These are phyloP conservation scores for Bubo bubo DNA, from an alignment of 2,113 vertebrate species.

Conservation along the genomic window DNA sequence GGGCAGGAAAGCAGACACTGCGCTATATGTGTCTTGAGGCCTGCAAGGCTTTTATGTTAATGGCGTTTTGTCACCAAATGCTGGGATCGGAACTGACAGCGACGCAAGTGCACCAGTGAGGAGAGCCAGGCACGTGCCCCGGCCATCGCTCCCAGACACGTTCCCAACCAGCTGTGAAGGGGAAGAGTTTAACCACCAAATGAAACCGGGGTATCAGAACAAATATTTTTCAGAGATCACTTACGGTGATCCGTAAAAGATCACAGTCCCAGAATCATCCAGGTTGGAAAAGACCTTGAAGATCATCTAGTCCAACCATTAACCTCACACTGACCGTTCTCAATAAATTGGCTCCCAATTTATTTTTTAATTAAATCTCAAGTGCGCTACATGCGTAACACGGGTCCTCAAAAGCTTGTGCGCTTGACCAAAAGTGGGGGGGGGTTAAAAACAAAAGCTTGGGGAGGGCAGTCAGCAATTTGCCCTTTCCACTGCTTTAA, in stretches of 20 bases:
- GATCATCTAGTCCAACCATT: too few species aligned
- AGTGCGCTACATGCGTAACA: not conserved
- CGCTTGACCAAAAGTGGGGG: not conserved
- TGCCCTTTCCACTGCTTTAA: not conserved
- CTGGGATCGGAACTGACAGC: not conserved
- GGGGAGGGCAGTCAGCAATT: not conserved
- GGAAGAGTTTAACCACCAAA: not conserved
- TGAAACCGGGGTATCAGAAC: rapidly evolving
- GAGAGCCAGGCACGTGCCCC: not conserved
- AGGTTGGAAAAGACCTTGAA: too few species aligned
- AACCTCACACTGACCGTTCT: too few species aligned
- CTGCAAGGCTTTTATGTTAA: not conserved
- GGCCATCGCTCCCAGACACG: not conserved
- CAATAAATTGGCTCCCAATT: not conserved
- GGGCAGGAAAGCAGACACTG: not conserved
- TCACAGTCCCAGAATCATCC: too few species aligned
- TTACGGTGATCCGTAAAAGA: too few species aligned
- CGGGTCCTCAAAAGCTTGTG: not conserved
- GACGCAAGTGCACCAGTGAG: not conserved
- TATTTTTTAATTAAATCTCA: not conserved
- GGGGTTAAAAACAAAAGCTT: not conserved
- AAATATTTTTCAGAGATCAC: not conserved
- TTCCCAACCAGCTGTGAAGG: not conserved
- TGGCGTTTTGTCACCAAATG: not conserved
- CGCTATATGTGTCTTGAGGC: not conserved